Percentiles rank a stretch among this genome's conserved stretches.
Evolutionary conservation across 2,888 invertebrate genomes (phyloP).

Genomic region (Pyrocoelia pectoralis): DNA sequence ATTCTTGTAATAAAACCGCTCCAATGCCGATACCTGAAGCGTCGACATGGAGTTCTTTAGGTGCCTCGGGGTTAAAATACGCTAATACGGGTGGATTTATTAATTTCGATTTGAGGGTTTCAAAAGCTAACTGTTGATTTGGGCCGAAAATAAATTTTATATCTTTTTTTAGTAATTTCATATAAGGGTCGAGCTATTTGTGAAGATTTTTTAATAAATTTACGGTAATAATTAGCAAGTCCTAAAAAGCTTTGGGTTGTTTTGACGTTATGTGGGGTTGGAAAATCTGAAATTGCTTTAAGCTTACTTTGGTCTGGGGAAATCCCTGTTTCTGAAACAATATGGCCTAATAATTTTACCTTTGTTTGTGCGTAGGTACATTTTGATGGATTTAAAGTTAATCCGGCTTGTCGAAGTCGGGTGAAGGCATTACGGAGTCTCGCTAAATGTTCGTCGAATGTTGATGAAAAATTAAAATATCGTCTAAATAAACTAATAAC

Average conservation of each 20-base stretch:
- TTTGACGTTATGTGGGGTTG: constrained; percentile 17
- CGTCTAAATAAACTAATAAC: constrained; percentile 40
- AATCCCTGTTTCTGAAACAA: constrained; percentile 17
- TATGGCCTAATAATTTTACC: constrained; percentile 22
- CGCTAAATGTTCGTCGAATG: constrained; percentile 35
- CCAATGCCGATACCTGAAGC: constrained; percentile 18
- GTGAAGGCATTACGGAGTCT: constrained; percentile 33
- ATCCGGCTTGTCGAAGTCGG: constrained; percentile 27
- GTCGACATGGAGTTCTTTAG: constrained; percentile 19
- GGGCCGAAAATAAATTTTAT: constrained; percentile 27
- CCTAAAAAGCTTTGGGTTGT: constrained; percentile 26
- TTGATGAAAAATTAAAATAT: constrained; percentile 38
- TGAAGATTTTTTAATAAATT: constrained; percentile 45
- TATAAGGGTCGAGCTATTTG: constrained; percentile 41
- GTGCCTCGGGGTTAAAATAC: constrained; percentile 19
- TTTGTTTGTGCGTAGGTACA: constrained; percentile 19
- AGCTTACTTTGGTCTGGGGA: constrained; percentile 22
- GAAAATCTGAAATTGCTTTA: constrained; percentile 21
- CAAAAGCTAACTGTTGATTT: constrained; percentile 25
- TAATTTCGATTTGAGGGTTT: neutral
- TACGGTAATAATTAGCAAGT: constrained; percentile 44
- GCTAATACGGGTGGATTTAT: constrained; percentile 31
- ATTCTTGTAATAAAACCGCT: constrained; percentile 16
- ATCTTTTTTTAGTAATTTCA: constrained; percentile 31
- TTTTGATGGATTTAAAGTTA: constrained; percentile 37